These are phyloP conservation scores for Dendrocincla fuliginosa DNA, from an alignment of 2,797 vertebrate species.

Conservation along the genomic window DNA sequence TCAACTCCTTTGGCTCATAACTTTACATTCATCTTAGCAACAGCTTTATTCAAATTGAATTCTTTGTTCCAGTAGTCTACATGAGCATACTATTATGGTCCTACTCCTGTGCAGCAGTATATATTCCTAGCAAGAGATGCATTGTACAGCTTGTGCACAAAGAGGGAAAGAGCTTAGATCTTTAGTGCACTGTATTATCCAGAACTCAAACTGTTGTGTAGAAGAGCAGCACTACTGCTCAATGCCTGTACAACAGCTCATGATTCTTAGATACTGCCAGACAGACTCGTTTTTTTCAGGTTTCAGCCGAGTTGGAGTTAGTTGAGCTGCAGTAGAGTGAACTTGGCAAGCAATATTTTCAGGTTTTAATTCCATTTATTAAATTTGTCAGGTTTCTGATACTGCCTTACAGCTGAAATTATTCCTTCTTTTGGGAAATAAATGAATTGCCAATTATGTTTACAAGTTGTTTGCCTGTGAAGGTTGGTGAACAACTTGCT, in stretches of 20 bases:
- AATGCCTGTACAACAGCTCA: not conserved
- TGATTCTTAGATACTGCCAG: not conserved
- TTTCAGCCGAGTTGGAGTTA: not conserved
- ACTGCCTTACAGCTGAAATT: not conserved
- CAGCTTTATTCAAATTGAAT: not conserved
- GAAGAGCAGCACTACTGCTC: not conserved
- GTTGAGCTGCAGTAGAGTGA: not conserved
- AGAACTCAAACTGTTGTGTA: not conserved
- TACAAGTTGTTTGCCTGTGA: not conserved
- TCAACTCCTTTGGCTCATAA: not conserved
- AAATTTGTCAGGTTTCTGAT: not conserved
- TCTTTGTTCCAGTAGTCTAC: not conserved
- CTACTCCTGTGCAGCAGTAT: not conserved
- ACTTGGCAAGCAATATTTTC: not conserved
- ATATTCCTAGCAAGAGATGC: not conserved
- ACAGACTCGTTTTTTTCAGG: not conserved
- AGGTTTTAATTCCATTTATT: not conserved
- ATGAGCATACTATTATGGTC: not conserved
- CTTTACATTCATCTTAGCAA: not conserved
- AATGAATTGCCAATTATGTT: not conserved
- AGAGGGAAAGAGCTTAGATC: not conserved
- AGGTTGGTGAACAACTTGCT: not conserved
- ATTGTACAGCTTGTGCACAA: not conserved
- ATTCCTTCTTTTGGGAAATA: not conserved
- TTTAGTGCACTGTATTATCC: not conserved